Conservation (phyloP, 92 coral and sea anemone genomes). For the Isaurus tuberculatus region DNA sequence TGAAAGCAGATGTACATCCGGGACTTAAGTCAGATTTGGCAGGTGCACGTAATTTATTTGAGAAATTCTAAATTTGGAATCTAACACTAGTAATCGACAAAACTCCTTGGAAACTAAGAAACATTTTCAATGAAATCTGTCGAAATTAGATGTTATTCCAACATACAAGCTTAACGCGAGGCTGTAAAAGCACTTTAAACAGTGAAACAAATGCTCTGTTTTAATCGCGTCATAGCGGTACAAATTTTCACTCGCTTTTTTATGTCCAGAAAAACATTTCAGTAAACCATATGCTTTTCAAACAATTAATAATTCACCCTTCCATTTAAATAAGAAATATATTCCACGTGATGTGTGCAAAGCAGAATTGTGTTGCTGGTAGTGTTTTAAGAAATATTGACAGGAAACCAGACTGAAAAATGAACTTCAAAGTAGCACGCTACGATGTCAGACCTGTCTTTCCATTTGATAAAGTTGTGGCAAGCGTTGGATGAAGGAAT, state of each 20-base stretch:
- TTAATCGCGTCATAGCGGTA: neutral
- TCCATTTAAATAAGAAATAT: constrained; percentile 31
- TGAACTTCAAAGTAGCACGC: neutral
- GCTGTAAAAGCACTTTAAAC: constrained; percentile 2
- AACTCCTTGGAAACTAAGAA: constrained; percentile 32
- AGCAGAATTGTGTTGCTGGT: neutral
- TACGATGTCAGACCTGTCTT: neutral
- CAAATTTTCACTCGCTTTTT: neutral
- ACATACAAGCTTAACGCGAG: neutral
- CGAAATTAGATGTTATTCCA: constrained; percentile 15
- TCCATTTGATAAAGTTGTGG: neutral
- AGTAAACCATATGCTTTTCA: constrained; percentile 44
- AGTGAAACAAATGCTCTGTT: neutral
- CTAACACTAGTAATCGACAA: constrained; percentile 38
- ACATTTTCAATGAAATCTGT: constrained; percentile 34
- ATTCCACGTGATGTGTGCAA: constrained; percentile 28
- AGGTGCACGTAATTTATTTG: constrained; percentile 57
- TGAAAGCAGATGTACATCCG: constrained; percentile 76
- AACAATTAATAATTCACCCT: constrained; percentile 39
- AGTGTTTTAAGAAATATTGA: constrained; percentile 8
- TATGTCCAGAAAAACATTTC: constrained; percentile 28
- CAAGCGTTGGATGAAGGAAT: neutral
- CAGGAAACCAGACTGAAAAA: constrained; percentile 13
- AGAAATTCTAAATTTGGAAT: constrained; percentile 44
- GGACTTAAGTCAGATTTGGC: constrained; percentile 50